Base-by-base conservation (phyloP, 2,888 invertebrate genomes). In the Chalcosyrphus nemorum region DNA sequence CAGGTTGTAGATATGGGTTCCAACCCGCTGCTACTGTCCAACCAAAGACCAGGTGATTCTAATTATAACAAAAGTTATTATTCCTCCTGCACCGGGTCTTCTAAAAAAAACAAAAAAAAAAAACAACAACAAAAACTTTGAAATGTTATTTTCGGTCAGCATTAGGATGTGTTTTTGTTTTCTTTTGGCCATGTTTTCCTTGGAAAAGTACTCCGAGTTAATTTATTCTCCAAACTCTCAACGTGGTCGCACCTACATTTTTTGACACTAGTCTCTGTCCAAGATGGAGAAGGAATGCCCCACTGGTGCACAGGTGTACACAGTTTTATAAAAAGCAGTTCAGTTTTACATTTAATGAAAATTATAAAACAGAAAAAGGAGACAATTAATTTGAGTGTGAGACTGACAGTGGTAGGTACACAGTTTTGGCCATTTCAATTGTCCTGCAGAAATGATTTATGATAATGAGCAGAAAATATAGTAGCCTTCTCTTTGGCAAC, bases 31-130 rank as follows among this genome's bases (percentile, higher is more conserved):
- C 35, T n/a, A n/a, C n/a, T n/a, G n/a, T n/a, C n/a, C n/a, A n/a
- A n/a, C 41, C 78, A 27, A 52, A 78, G 15, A 54, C 38, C 80
- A 81, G 80, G 80, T 81, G 80, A 41, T 81, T 81, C 56, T 81
- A 81, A 81, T 81, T 80, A 74, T 68, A 68, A 41, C 57, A 47
- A 66, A 74, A 74, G 80, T 74, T 74, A 29, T 54, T 80, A 52
- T 38, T 59, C 27, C 13, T 50, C 38, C n/a, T n/a, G n/a, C n/a
- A 19, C 7, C 45, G 27, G 61, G 52, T 19, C 54, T 78, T 24
- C 72, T 11, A 57, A 7, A 17, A 56, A 72, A 65, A 57, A 57
- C 41, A 66, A 61, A 70, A 59, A 11, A 24, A 11, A 54, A 32
- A 5, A 35, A 38, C n/a, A 45, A 43, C 15, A 43, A 43, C 41